Percentiles rank a stretch among this genome's conserved stretches.
phyloP scores from a whole-genome alignment of 53 echinoderm and acorn worm genomes.

The Henricia sp. region DNA sequence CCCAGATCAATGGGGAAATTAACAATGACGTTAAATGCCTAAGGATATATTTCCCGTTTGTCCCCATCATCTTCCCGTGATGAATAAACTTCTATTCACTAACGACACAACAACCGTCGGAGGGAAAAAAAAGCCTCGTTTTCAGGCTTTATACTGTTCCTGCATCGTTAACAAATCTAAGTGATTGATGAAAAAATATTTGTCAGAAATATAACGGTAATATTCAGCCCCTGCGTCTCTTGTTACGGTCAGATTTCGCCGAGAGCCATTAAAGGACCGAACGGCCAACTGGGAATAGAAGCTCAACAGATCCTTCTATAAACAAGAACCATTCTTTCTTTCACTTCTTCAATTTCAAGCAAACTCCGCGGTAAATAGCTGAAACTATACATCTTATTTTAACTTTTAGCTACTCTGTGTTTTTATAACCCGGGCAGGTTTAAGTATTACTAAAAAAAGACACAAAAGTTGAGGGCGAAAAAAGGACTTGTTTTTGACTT shows the following conservation, averaged over 20 bases:
- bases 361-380: no score
- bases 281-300: background rate
- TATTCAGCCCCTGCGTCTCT: background rate
- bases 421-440: background rate
- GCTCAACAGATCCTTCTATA: background rate
- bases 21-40: slow-evolving; percentile 49
- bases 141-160: slow-evolving; percentile 1
- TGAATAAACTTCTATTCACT: slow-evolving; percentile 42
- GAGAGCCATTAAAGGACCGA: background rate
- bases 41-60: slow-evolving; percentile 15
- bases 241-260: background rate
- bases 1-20: slow-evolving; percentile 49
- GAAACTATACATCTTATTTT: no score
- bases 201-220: slow-evolving; percentile 13
- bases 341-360: background rate
- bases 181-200: background rate
- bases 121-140: background rate
- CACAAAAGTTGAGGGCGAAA: background rate
- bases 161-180: slow-evolving; percentile 6
- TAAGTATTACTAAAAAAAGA: background rate
- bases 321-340: background rate
- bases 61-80: background rate
- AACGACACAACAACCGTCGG: slow-evolving; percentile 4
- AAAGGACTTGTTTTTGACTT: background rate
- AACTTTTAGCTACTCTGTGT: background rate